Conservation (phyloP, 2,888 invertebrate species). For the Hecatera dysodea region DNA sequence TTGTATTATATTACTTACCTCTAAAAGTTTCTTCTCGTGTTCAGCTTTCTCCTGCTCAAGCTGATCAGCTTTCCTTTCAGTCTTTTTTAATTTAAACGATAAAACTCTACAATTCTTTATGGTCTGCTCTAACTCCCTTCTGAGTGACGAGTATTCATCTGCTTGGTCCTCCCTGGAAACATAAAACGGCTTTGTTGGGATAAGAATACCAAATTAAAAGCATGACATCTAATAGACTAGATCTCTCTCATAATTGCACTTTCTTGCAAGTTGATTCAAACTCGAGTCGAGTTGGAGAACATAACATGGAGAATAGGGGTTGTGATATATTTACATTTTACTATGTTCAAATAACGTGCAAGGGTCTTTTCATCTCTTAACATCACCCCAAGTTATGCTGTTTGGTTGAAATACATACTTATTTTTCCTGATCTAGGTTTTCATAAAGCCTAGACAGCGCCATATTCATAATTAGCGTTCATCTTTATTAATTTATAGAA, state of each 20-base stretch:
- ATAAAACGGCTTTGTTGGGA: neutral
- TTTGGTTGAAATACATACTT: too few relatives aligned
- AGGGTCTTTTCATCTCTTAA: too few relatives aligned
- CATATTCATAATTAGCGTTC: neutral
- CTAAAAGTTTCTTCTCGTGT: conserved; percentile 92
- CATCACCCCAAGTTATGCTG: too few relatives aligned
- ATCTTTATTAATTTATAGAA: conserved; percentile 8
- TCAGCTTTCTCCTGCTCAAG: conserved; percentile 96
- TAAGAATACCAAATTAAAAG: neutral
- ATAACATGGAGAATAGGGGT: too few relatives aligned
- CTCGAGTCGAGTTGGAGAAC: too few relatives aligned
- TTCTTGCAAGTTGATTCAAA: too few relatives aligned
- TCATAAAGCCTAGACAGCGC: too few relatives aligned
- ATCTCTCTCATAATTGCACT: too few relatives aligned
- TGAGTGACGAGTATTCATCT: conserved; percentile 98
- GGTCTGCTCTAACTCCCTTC: conserved; percentile 98
- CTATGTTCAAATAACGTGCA: neutral
- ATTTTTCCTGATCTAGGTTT: too few relatives aligned
- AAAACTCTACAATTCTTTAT: conserved; percentile 99
- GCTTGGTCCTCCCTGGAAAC: conserved; percentile 97
- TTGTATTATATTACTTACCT: conserved; percentile 70
- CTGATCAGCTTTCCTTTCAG: conserved; percentile 97
- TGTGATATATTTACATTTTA: neutral
- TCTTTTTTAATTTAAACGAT: conserved; percentile 99
- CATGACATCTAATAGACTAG: neutral